Evolutionary conservation across 2,888 invertebrate genomes (phyloP), one percentile per base, ranked within the genome.

Genomic region (Napeogenes sylphis): DNA sequence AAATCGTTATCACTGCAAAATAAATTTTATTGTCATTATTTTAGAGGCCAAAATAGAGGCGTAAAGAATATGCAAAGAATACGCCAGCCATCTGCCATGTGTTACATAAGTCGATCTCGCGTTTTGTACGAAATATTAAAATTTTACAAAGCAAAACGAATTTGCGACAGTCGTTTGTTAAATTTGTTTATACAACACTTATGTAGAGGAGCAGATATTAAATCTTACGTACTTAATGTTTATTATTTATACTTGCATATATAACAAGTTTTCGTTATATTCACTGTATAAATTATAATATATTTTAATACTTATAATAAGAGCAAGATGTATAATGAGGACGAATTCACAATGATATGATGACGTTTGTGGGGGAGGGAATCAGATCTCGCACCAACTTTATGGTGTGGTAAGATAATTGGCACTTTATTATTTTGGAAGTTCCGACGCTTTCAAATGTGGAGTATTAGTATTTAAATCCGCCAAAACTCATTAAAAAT

Each of bases 401-500:
- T 66, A 67, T 59, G 60, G 60, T 51, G 62, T 46, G 61, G 58
- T 65, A 61, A 65, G 47, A 56, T 68, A 68, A 70, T 65, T 58
- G 66, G 55, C 63, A 58, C 67, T 68, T 68, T 58, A 65, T 68
- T 68, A 67, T 65, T 59, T 56, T 59, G 42, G 62, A 65, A 64
- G 64, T 65, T 65, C 59, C 61, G 62, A 61, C 67, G 61, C 55
- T 38, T 57, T 59, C 69, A 72, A 79, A 78, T 81, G 75, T 72
- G 73, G 76, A 74, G 79, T 79, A 79, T 83, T 82, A 81, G 82
- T 82, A 84, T 83, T 81, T 63, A 78, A 81, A 81, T 79, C 76
- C 77, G 74, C 75, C 77, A 80, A 83, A 87, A 84, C 81, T 86
- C 86, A 84, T 87, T 87, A 85, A 85, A 87, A 86, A 87, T 87